A percentile compares a stretch with the other conserved stretches of the same genome.
Conservation (phyloP, 2,888 invertebrate genomes). For the Prenolepis imparis region DNA sequence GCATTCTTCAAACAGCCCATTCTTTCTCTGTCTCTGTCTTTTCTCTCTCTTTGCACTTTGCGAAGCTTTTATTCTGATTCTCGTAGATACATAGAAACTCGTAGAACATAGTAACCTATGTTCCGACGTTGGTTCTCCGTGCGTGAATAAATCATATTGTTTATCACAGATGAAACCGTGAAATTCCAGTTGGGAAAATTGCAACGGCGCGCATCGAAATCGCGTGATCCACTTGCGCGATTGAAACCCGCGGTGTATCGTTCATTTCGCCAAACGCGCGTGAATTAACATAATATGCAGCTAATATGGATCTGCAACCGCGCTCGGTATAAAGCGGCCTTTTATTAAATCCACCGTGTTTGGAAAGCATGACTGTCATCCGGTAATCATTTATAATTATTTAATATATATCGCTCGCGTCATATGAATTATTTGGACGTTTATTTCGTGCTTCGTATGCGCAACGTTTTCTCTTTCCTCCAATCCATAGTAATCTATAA, state of each 20-base stretch:
- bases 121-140: neutral
- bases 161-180: neutral
- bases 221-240: neutral
- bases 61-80: conserved; percentile 15
- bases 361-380: conserved; percentile 42
- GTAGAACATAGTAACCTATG: no score
- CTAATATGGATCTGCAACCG: neutral
- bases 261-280: conserved; percentile 1
- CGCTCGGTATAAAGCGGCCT: neutral
- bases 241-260: neutral
- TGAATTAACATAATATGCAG: neutral
- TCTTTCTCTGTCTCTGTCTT: neutral
- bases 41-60: neutral
- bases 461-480: neutral
- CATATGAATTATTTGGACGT: conserved; percentile 58
- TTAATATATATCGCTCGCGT: conserved; percentile 63
- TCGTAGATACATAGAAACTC: no score
- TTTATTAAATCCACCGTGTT: conserved; percentile 33
- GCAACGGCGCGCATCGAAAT: neutral
- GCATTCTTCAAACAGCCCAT: neutral
- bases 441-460: neutral
- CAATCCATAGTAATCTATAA: neutral
- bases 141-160: conserved; percentile 31
- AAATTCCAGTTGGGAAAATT: conserved; percentile 23
- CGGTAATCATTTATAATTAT: conserved; percentile 51